These are phyloP conservation scores for Fragum fragum DNA, from an alignment of 2,888 invertebrate genomes.

Conservation along the genomic window DNA sequence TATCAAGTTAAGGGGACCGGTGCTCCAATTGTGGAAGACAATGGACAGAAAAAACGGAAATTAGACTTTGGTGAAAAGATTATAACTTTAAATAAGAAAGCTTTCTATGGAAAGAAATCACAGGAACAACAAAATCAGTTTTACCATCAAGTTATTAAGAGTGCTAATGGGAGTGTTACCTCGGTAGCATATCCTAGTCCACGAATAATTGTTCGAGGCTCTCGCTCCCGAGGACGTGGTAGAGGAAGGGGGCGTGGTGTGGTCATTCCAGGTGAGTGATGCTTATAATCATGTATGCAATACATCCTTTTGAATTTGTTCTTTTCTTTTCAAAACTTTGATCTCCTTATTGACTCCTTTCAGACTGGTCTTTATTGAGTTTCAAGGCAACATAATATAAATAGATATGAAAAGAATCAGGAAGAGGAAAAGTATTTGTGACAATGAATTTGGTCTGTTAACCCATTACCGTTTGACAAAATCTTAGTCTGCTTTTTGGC, in stretches of 20 bases:
- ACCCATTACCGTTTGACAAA: no score
- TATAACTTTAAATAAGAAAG: conserved; percentile 29
- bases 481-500: no score
- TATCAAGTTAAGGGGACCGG: conserved; percentile 37
- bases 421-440: no score
- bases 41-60: conserved; percentile 59
- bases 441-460: no score
- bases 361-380: no score
- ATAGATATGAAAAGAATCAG: no score
- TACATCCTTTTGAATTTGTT: no score
- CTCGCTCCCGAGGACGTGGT: conserved; percentile 55
- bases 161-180: conserved; percentile 24
- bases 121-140: conserved; percentile 53
- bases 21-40: conserved; percentile 19
- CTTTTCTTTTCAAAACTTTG: no score
- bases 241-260: conserved; percentile 60
- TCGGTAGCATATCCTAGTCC: conserved; percentile 15
- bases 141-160: conserved; percentile 52
- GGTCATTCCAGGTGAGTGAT: conserved; percentile 48
- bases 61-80: conserved; percentile 20
- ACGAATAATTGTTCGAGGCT: conserved; percentile 28
- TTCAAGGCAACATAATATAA: no score
- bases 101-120: conserved; percentile 52
- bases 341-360: no score
- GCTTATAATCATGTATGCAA: no score